A percentile compares a stretch with the other conserved stretches of the same genome.
Evolutionary conservation across 1,140 invertebrate species (phyloP).

Genomic region (Calliopsis andreniformis): DNA sequence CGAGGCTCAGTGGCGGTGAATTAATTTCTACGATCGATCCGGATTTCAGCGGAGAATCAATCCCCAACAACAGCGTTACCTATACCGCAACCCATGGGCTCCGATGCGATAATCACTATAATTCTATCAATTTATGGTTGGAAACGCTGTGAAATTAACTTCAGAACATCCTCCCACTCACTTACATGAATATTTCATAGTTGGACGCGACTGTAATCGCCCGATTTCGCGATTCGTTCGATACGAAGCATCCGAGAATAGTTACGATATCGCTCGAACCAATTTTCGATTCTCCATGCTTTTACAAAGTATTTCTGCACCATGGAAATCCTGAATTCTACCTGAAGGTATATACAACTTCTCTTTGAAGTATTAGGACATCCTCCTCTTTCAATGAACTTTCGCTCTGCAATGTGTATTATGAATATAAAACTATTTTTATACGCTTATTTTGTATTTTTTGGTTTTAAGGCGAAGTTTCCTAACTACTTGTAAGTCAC

Average conservation of each 20-base stretch:
- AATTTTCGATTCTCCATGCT: neutral
- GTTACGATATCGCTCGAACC: neutral
- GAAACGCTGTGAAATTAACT: slow-evolving; percentile 60
- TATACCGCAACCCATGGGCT: slow-evolving; percentile 9
- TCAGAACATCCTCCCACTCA: slow-evolving; percentile 7
- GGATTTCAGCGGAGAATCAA: slow-evolving; percentile 28
- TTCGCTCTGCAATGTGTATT: too few species aligned
- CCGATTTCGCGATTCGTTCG: slow-evolving; percentile 7
- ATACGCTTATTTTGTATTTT: too few species aligned
- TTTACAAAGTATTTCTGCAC: neutral
- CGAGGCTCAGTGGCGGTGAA: neutral
- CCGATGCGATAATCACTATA: slow-evolving; percentile 58
- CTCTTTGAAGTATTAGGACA: too few species aligned
- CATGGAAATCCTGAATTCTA: too few species aligned
- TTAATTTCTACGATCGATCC: slow-evolving; percentile 35
- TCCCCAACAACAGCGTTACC: slow-evolving; percentile 1
- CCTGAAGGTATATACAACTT: too few species aligned
- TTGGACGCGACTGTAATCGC: slow-evolving; percentile 18
- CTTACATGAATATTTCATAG: slow-evolving; percentile 48
- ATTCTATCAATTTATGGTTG: slow-evolving; percentile 60
- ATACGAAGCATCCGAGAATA: neutral
- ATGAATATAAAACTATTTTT: too few species aligned
- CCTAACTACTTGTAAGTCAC: too few species aligned
- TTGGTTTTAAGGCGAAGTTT: too few species aligned
- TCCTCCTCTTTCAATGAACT: too few species aligned